These are phyloP conservation scores for Neoniphon sammara DNA, from an alignment of 2,797 vertebrate genomes.

Conservation along the genomic window DNA sequence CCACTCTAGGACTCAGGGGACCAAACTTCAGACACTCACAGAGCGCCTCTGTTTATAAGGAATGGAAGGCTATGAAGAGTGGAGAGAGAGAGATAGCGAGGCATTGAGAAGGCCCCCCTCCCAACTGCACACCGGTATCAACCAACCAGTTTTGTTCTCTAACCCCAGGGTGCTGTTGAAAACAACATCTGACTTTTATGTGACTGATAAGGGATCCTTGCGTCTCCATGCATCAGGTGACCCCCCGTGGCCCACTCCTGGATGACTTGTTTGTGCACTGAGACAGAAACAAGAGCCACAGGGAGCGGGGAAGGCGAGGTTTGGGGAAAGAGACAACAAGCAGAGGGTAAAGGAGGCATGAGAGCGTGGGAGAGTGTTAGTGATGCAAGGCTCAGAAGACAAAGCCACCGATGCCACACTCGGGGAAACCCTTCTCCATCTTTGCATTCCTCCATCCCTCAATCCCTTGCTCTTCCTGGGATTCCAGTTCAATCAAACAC, in stretches of 20 bases:
- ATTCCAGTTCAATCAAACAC: constrained; percentile 58
- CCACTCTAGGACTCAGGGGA: neutral
- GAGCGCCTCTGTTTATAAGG: neutral
- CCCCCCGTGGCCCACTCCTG: constrained; percentile 15
- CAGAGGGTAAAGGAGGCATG: constrained; percentile 4
- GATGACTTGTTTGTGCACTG: constrained; percentile 40
- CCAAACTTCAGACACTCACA: neutral
- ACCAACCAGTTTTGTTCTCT: constrained; percentile 10
- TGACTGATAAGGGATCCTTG: constrained; percentile 38
- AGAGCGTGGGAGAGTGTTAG: constrained; percentile 19
- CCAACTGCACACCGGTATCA: constrained; percentile 1
- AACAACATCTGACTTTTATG: constrained; percentile 18
- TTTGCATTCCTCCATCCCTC: neutral
- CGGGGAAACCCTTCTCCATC: constrained; percentile 4
- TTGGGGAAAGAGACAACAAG: neutral
- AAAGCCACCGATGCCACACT: neutral
- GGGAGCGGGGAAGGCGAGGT: constrained; percentile 1
- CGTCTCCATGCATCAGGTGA: constrained; percentile 36
- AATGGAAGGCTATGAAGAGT: neutral
- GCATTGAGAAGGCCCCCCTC: neutral
- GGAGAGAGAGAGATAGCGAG: neutral
- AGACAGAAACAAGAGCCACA: constrained; percentile 27
- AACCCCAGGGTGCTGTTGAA: constrained; percentile 16
- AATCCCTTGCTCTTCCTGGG: constrained; percentile 4
- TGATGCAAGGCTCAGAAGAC: constrained; percentile 20